Base-by-base conservation (phyloP, 2,797 vertebrate genomes). In the Choloepus didactylus region DNA sequence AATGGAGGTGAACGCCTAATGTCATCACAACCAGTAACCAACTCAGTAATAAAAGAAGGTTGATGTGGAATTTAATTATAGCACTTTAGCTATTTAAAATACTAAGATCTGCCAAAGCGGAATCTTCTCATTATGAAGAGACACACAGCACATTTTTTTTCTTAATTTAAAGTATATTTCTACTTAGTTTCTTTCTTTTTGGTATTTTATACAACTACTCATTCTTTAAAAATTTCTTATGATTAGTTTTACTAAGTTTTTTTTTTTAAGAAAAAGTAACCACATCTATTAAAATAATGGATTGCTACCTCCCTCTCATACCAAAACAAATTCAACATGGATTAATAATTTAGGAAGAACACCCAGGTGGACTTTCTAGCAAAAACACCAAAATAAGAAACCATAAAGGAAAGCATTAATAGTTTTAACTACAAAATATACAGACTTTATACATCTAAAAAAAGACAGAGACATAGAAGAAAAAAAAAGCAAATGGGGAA, bases 201-300 rank as follows among this genome's bases (percentile, higher is more conserved):
- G 31, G 38, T 49, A 35, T 70, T 29, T 82, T 86, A 31, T 81
- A 4, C 29, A 92, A 16, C 25, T 70, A 70, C 2, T 25, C 59
- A 69, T 56, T 87, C 84, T 95, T 88, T 90, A 89, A 91, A 64
- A 15, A 44, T 12, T 27, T 62, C 64, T 76, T 59, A 72, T 72
- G 38, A 90, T 84, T 92, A 35, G 60, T 70, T 89, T 92, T 95
- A 54, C 72, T 88, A 75, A 72, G 35, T 6, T 44, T 16, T 89
- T 16, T 89, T 94, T 84, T 76, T 69, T 41, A 81, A 86, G 73
- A 82, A 77, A 94, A 0, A 69, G 35, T 72, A 72, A 66, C 72
- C 49, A 72, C 41, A 23, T 6, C 41, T 89, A 62, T 49, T 73
- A 91, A 91, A 82, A 92, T 91, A 79, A 83, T 27, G 14, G 35